Percentiles rank a stretch among this genome's conserved stretches.
Conservation (phyloP, 2,797 vertebrate genomes). For the Hozukius guyotensis region DNA sequence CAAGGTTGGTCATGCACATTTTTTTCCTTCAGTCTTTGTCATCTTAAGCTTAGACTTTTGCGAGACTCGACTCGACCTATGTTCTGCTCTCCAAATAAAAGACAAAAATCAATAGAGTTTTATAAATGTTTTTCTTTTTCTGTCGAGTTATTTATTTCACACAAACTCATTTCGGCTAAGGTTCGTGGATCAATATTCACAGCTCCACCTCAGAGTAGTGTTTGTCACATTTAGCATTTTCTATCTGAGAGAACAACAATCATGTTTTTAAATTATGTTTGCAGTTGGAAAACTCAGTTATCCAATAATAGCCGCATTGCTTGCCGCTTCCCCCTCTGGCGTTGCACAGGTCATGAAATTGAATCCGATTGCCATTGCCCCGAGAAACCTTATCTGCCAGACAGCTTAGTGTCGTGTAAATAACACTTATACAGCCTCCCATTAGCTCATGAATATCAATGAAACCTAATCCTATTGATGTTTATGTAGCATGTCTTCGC, state of each 20-base stretch:
- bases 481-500: conserved; percentile 76
- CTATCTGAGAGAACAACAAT: conserved; percentile 48
- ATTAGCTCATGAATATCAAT: conserved; percentile 85
- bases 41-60: conserved; percentile 46
- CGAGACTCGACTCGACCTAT: conserved; percentile 27
- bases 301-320: conserved; percentile 48
- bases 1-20: conserved; percentile 50
- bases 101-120: conserved; percentile 58
- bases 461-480: conserved; percentile 81
- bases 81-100: conserved; percentile 47
- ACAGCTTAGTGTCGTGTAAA: conserved; percentile 81
- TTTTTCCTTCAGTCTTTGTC: conserved; percentile 27
- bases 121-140: conserved; percentile 49
- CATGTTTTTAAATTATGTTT: conserved; percentile 63
- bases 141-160: conserved; percentile 52
- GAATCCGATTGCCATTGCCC: conserved; percentile 62
- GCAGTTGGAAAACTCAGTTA: conserved; percentile 47
- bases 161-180: conserved; percentile 47
- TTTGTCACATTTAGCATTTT: conserved; percentile 60
- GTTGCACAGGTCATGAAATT: conserved; percentile 69
- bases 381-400: conserved; percentile 77
- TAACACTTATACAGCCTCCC: conserved; percentile 70
- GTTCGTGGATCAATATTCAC: conserved; percentile 58
- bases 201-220: conserved; percentile 38
- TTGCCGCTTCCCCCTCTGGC: conserved; percentile 39